These are phyloP conservation scores for Harpalus rubripes DNA, from an alignment of 2,888 invertebrate genomes.

Conservation along the genomic window DNA sequence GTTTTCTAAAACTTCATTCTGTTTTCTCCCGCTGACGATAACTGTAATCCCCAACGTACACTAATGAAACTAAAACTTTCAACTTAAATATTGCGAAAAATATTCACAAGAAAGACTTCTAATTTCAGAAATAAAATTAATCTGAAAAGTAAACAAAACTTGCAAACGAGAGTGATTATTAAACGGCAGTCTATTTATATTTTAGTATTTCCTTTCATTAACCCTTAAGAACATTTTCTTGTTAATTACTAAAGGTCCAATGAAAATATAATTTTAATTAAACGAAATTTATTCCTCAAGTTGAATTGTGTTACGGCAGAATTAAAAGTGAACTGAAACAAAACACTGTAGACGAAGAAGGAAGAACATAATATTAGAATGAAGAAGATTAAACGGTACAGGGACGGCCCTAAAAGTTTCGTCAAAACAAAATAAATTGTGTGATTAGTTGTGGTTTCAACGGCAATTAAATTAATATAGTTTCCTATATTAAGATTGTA, in stretches of 20 bases:
- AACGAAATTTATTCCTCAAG: slow-evolving; percentile 48
- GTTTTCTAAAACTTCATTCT: slow-evolving; percentile 44
- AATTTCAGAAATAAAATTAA: slow-evolving; percentile 29
- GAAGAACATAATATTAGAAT: slow-evolving; percentile 35
- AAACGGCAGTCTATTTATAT: slow-evolving; percentile 26
- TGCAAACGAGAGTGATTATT: neutral
- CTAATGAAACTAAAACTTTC: slow-evolving; percentile 43
- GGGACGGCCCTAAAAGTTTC: neutral
- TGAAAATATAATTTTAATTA: slow-evolving; percentile 56
- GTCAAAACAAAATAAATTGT: neutral
- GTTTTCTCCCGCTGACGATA: slow-evolving; percentile 36
- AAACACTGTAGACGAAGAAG: slow-evolving; percentile 10
- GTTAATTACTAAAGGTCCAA: slow-evolving; percentile 51
- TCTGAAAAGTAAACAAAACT: slow-evolving; percentile 30
- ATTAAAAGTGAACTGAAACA: slow-evolving; percentile 55
- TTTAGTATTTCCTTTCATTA: slow-evolving; percentile 50
- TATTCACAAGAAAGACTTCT: slow-evolving; percentile 12
- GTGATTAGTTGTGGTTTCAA: too few relatives aligned
- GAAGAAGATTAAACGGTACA: slow-evolving; percentile 33
- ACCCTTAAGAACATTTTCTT: slow-evolving; percentile 50
- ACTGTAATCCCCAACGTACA: slow-evolving; percentile 38
- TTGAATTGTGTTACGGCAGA: slow-evolving; percentile 46
- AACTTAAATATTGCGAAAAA: slow-evolving; percentile 49
- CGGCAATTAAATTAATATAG: too few relatives aligned
- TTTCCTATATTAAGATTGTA: too few relatives aligned